Percentiles rank a stretch among this genome's conserved stretches.
Evolutionary conservation across 2,797 vertebrate genomes (phyloP).

Genomic region (Bovichtus diacanthus): DNA sequence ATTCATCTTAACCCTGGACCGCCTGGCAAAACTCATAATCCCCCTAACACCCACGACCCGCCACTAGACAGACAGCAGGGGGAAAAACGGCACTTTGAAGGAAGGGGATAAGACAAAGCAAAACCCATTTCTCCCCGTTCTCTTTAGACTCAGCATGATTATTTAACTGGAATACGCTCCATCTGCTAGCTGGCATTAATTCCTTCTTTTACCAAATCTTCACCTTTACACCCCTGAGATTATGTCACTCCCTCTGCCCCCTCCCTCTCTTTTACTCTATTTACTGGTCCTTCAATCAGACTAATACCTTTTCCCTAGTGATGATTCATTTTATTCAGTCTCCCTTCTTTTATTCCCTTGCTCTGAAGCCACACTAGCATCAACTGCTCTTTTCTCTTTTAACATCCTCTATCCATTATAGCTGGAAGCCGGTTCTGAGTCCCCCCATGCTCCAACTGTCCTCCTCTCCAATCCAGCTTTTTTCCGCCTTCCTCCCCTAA

Average conservation of each 20-base stretch:
- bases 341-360: slow-evolving; percentile 63
- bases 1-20: slow-evolving; percentile 88
- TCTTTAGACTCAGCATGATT: slow-evolving; percentile 73
- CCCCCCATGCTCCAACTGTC: slow-evolving; percentile 50
- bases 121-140: slow-evolving; percentile 61
- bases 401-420: slow-evolving; percentile 84
- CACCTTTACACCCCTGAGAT: slow-evolving; percentile 70
- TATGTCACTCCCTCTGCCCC: slow-evolving; percentile 50
- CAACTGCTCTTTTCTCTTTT: slow-evolving; percentile 71
- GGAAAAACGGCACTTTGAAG: slow-evolving; percentile 82
- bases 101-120: slow-evolving; percentile 83
- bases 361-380: slow-evolving; percentile 51
- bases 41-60: slow-evolving; percentile 84
- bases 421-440: slow-evolving; percentile 54
- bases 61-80: slow-evolving; percentile 81
- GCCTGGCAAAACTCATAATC: slow-evolving; percentile 87
- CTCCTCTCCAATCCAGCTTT: slow-evolving; percentile 47
- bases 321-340: slow-evolving; percentile 80
- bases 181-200: slow-evolving; percentile 82
- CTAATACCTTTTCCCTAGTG: slow-evolving; percentile 81
- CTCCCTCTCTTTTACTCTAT: slow-evolving; percentile 52
- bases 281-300: slow-evolving; percentile 70
- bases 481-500: slow-evolving; percentile 59
- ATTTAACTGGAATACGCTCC: slow-evolving; percentile 77
- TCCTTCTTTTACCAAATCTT: slow-evolving; percentile 75